A percentile compares a stretch with the other conserved stretches of the same genome.
Evolutionary conservation across 1,140 invertebrate genomes (phyloP).

Genomic region (Diachasmimorpha longicaudata): DNA sequence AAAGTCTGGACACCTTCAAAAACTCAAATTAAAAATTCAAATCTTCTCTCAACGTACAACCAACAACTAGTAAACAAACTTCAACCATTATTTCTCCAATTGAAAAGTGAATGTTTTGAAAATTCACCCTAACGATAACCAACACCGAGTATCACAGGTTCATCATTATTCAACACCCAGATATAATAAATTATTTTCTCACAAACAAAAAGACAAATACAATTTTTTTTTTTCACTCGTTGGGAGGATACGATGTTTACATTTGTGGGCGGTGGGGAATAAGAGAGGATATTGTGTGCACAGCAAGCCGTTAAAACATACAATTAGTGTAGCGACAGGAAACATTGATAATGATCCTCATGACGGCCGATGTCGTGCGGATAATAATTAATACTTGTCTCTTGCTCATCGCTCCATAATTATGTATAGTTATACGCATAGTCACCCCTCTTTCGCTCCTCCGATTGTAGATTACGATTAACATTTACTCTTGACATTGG

Average conservation of each 20-base stretch:
- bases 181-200: neutral
- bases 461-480: neutral
- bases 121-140: neutral
- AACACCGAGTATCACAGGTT: neutral
- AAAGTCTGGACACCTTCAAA: too few relatives aligned
- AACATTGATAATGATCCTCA: constrained; percentile 55
- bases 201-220: neutral
- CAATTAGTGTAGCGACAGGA: constrained; percentile 57
- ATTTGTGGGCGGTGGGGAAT: neutral
- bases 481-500: neutral
- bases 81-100: too few relatives aligned
- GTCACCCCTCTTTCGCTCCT: neutral
- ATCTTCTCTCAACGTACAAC: too few relatives aligned
- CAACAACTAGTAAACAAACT: too few relatives aligned
- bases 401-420: neutral
- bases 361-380: constrained; percentile 31
- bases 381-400: constrained; percentile 19
- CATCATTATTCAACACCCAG: neutral
- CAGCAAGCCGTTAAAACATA: constrained; percentile 57
- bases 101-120: too few relatives aligned
- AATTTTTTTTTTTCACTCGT: constrained; percentile 13
- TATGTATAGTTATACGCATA: neutral
- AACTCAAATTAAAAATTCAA: too few relatives aligned
- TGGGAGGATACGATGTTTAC: neutral
- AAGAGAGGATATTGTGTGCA: constrained; percentile 3